phyloP scores from a whole-genome alignment of 1,140 invertebrate species.

The Heliconius congener region DNA sequence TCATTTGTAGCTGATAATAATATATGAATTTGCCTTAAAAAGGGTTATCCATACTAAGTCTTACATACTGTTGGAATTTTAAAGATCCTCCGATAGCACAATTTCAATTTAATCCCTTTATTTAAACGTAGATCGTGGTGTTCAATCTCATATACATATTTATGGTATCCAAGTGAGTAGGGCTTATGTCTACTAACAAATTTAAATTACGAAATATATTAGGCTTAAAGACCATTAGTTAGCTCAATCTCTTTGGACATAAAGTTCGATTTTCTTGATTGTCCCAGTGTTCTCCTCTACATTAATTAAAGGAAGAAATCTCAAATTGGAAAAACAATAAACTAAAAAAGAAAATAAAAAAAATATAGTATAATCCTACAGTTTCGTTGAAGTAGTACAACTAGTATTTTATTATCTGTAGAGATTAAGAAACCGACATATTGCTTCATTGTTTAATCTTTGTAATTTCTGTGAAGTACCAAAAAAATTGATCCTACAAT shows the following conservation, averaged over 20 bases:
- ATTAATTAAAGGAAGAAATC: conserved; percentile 23
- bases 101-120: conserved; percentile 24
- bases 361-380: neutral
- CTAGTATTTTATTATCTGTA: no score
- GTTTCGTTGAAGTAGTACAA: no score
- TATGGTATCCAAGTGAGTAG: conserved; percentile 46
- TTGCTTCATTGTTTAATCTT: no score
- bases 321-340: no score
- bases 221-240: conserved; percentile 54
- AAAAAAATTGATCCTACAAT: no score
- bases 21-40: neutral
- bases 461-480: no score
- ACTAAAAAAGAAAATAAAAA: neutral
- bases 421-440: no score
- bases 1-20: neutral
- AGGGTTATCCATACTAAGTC: neutral
- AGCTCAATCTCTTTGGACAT: conserved; percentile 61
- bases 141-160: conserved; percentile 70
- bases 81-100: neutral
- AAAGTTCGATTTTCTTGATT: conserved; percentile 34
- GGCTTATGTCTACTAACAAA: conserved; percentile 51
- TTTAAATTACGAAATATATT: conserved; percentile 40
- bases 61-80: neutral
- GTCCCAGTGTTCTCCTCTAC: conserved; percentile 20
- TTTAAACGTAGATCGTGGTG: conserved; percentile 56